Conservation (phyloP, 2,113 vertebrate genomes). For the Scatophagus argus region DNA sequence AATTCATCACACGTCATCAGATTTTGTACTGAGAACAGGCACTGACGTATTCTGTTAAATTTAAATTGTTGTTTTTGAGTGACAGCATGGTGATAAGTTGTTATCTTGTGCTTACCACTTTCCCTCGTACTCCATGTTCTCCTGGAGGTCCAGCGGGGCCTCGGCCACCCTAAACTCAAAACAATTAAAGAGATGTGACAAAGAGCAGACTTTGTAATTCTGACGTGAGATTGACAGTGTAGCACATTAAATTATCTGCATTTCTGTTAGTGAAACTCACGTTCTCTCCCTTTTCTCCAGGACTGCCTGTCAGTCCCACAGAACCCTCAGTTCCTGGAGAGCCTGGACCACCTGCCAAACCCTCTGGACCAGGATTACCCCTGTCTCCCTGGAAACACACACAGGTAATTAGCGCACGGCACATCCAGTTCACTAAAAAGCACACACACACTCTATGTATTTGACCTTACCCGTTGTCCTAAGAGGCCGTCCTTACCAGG, state of each 20-base stretch:
- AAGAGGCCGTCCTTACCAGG: slow-evolving; percentile 92
- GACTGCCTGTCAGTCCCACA: slow-evolving; percentile 90
- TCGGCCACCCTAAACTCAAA: slow-evolving; percentile 86
- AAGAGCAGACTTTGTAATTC: background rate
- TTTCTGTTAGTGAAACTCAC: slow-evolving; percentile 80
- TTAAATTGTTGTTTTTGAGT: background rate
- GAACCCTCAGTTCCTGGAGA: slow-evolving; percentile 91
- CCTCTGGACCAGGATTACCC: slow-evolving; percentile 91
- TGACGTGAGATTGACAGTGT: background rate
- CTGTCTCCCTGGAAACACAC: slow-evolving; percentile 88
- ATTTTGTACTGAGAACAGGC: background rate
- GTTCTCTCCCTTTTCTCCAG: slow-evolving; percentile 89
- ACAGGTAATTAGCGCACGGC: background rate
- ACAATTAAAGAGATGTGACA: background rate
- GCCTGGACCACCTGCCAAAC: slow-evolving; percentile 90
- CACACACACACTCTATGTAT: background rate
- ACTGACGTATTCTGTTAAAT: background rate
- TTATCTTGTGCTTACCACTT: slow-evolving; percentile 84
- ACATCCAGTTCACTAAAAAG: background rate
- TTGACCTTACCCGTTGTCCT: slow-evolving; percentile 89
- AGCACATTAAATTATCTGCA: background rate
- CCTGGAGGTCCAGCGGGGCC: slow-evolving; percentile 87
- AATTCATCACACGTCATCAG: background rate
- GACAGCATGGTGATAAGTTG: background rate
- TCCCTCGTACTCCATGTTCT: slow-evolving; percentile 89